Evolutionary conservation across 2,888 invertebrate species (phyloP), one percentile per base, ranked within the genome.

Genomic region (Perithous albicinctus): DNA sequence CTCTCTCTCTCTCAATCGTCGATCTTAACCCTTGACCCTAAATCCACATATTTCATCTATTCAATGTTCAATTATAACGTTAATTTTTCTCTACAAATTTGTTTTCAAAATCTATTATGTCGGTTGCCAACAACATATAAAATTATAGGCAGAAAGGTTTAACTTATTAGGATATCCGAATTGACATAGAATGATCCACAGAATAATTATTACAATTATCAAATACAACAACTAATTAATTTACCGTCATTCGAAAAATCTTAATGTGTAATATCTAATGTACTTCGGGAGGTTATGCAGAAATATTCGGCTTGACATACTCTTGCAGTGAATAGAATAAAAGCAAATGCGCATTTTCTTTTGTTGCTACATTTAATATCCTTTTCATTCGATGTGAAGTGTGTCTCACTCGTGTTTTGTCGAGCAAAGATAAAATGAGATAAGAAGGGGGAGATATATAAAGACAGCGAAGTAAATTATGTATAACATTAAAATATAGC

Each of bases 401-500:
- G 29, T 32, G 10, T 12, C 46, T 56, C 46, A 35, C 23, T 72
- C 5, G 23, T 10, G 56, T 18, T 46, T 20, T 38, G 48, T 15
- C 6, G 15, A 38, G 23, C 35, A 20, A 23, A 63, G 20, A 23
- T 20, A 63, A 41, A 23, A 38, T 41, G 23, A 20, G 20, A 18
- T 18, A 15, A 35, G 59, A 18, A 12, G 10, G 18, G n/a, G n/a
- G n/a, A n/a, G 10, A 18, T 35, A 18, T 18, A 20, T 8, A 61
- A 18, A 18, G 51, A 35, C 35, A 29, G 48, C 38, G 18, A 41
- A n/a, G 1, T 6, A 51, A 38, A 51, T 48, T 32, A 20, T 51
- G 56, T 54, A 15, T 7, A 35, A 18, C 35, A 18, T 20, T 41
- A 6, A 23, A 63, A 67, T 67, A 67, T 69, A 41, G 35, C 69